phyloP scores from a whole-genome alignment of 2,888 invertebrate species.

The Drosophila colorata region DNA sequence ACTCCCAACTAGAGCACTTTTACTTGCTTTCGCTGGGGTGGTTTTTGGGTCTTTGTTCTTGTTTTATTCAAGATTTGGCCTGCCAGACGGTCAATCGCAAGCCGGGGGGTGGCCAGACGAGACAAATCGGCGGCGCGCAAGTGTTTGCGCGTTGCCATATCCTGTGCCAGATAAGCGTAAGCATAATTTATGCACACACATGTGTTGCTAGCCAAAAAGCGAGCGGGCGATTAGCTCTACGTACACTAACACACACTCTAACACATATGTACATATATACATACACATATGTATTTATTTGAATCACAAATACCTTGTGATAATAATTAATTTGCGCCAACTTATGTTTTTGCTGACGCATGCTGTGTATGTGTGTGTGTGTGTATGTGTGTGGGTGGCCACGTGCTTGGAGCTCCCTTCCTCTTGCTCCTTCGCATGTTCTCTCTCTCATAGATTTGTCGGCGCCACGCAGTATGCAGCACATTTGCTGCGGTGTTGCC shows the following conservation, averaged over 20 bases:
- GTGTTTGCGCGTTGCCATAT: slow-evolving; percentile 43
- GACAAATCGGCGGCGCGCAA: slow-evolving; percentile 73
- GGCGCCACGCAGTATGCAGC: slow-evolving; percentile 46
- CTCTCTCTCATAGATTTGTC: background rate
- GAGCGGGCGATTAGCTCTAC: slow-evolving; percentile 12
- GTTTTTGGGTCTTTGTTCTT: slow-evolving; percentile 30
- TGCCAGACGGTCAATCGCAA: slow-evolving; percentile 24
- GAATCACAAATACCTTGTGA: slow-evolving; percentile 23
- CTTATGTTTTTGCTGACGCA: slow-evolving; percentile 32
- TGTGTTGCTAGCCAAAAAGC: slow-evolving; percentile 10
- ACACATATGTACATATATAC: background rate
- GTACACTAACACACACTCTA: background rate
- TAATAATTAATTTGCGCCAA: slow-evolving; percentile 24
- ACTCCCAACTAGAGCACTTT: background rate
- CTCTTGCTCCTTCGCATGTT: background rate
- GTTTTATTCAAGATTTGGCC: slow-evolving; percentile 31
- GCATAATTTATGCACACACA: slow-evolving; percentile 14
- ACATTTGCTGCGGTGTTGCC: slow-evolving; percentile 21
- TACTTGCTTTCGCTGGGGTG: slow-evolving; percentile 38
- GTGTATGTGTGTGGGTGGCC: slow-evolving; percentile 14
- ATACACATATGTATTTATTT: slow-evolving; percentile 9
- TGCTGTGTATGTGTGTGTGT: slow-evolving; percentile 1
- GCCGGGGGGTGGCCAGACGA: slow-evolving; percentile 39
- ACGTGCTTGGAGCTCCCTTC: slow-evolving; percentile 38
- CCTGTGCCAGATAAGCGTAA: slow-evolving; percentile 35